Conservation (phyloP, 2,797 vertebrate species). For the Dicrostonyx torquatus region DNA sequence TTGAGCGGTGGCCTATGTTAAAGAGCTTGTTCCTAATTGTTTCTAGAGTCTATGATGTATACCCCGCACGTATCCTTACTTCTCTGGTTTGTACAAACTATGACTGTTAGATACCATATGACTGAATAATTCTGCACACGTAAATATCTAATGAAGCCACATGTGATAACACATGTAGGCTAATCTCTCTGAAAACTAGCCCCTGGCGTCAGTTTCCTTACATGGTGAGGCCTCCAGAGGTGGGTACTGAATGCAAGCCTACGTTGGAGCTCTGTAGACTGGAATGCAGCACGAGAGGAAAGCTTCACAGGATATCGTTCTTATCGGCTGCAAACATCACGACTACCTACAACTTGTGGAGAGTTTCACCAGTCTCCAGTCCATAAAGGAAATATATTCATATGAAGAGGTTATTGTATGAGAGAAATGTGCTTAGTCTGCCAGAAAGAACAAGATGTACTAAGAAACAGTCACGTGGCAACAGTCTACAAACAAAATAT, state of each 20-base stretch:
- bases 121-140: background rate
- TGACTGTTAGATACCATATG: background rate
- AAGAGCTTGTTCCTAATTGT: background rate
- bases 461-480: background rate
- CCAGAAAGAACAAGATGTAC: background rate
- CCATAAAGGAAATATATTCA: background rate
- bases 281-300: background rate
- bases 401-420: background rate
- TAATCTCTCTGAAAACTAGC: background rate
- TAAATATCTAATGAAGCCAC: slow-evolving; percentile 35
- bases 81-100: slow-evolving; percentile 16
- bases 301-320: background rate
- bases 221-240: background rate
- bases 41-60: slow-evolving; percentile 32
- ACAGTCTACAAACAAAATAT: background rate
- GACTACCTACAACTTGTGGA: background rate
- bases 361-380: background rate
- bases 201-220: background rate
- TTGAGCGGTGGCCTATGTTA: background rate
- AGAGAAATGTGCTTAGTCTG: background rate
- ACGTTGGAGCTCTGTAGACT: background rate
- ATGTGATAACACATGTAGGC: background rate
- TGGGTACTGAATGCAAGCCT: slow-evolving; percentile 2
- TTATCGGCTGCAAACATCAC: background rate
- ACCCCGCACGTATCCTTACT: slow-evolving; percentile 37